Conservation (phyloP, 2,888 invertebrate species). For the Polylopha cassiicola region DNA sequence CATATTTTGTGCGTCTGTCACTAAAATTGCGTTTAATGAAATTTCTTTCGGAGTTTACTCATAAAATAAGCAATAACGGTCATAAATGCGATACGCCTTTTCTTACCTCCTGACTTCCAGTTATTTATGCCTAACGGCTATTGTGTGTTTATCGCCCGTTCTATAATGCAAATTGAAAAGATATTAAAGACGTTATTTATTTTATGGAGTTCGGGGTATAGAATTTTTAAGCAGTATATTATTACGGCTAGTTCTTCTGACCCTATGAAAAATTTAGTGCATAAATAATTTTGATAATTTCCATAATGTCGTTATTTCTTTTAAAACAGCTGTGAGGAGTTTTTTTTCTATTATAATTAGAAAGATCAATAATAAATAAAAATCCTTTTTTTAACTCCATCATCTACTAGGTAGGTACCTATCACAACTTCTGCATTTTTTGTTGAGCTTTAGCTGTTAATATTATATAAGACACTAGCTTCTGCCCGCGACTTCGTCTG, state of each 20-base stretch:
- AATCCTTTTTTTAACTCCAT: no score
- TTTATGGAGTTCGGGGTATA: background rate
- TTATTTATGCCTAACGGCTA: constrained; percentile 53
- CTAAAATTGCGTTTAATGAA: constrained; percentile 51
- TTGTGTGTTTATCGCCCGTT: constrained; percentile 52
- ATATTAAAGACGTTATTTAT: constrained; percentile 25
- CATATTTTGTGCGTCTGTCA: constrained; percentile 47
- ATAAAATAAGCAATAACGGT: constrained; percentile 65
- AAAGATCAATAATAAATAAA: no score
- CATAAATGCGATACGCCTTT: constrained; percentile 48
- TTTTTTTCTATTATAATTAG: no score
- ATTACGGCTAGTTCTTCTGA: background rate
- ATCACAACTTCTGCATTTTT: no score
- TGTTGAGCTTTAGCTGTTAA: no score
- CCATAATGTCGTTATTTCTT: no score
- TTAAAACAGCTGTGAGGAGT: no score
- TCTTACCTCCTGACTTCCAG: constrained; percentile 52
- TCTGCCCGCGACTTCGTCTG: no score
- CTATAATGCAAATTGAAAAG: constrained; percentile 44
- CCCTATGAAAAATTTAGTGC: no score
- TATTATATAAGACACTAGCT: no score
- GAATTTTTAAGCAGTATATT: background rate
- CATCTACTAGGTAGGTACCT: no score
- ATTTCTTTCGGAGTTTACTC: constrained; percentile 51
- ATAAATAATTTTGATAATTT: no score